A percentile compares a stretch with the other conserved stretches of the same genome.
These are phyloP conservation scores for Anabacerthia variegaticeps DNA, from an alignment of 2,797 vertebrate species.

Conservation along the genomic window DNA sequence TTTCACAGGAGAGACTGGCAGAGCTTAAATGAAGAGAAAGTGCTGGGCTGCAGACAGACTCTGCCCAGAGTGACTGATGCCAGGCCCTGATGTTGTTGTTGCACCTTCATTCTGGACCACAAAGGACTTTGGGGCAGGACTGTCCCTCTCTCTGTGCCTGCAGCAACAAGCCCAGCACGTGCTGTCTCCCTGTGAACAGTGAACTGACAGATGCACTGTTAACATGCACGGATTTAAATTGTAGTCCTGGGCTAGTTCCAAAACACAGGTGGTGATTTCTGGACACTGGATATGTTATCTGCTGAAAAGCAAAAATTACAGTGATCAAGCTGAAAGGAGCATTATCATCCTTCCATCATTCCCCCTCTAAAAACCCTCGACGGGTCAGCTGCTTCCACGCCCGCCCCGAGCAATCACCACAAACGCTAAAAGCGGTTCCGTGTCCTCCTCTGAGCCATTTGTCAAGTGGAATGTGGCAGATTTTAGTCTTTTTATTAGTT, in stretches of 20 bases:
- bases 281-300: constrained; percentile 2
- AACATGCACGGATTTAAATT: neutral
- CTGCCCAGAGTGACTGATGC: neutral
- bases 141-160: neutral
- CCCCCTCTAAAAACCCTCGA: neutral
- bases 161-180: neutral
- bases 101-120: neutral
- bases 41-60: neutral
- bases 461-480: constrained; percentile 44
- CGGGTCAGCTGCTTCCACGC: constrained; percentile 30
- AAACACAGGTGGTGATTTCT: constrained; percentile 51
- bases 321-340: neutral
- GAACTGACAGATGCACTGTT: neutral
- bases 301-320: constrained; percentile 9
- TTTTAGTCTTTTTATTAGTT: constrained; percentile 70
- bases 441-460: constrained; percentile 36
- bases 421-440: constrained; percentile 14
- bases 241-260: constrained; percentile 7
- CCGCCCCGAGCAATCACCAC: constrained; percentile 41
- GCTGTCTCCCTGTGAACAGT: neutral
- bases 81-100: neutral
- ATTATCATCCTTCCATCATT: constrained; percentile 2
- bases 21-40: neutral
- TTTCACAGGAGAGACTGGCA: neutral
- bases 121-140: neutral